phyloP scores from a whole-genome alignment of 2,113 vertebrate genomes.

The Microcebus lehilahytsara region DNA sequence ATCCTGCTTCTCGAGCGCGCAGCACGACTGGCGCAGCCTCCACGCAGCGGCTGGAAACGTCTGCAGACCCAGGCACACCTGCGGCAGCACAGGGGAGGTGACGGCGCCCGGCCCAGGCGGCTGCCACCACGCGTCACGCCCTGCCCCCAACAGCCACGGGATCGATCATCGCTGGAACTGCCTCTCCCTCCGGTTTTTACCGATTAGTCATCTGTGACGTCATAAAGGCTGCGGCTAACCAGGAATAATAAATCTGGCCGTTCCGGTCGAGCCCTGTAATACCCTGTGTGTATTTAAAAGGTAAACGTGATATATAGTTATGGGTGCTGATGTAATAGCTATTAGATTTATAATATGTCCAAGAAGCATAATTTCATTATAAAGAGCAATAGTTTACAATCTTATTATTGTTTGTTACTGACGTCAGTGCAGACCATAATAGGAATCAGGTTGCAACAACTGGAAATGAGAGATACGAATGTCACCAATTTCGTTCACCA shows the following conservation, averaged over 20 bases:
- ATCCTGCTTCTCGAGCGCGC: accelerated
- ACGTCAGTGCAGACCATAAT: conserved; percentile 80
- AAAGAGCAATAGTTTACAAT: conserved; percentile 84
- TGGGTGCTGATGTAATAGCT: conserved; percentile 85
- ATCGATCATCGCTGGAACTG: conserved; percentile 49
- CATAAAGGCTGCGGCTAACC: conserved; percentile 80
- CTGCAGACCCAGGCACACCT: neutral
- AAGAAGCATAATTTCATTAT: conserved; percentile 85
- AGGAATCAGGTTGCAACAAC: conserved; percentile 75
- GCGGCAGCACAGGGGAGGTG: neutral
- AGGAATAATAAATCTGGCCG: conserved; percentile 80
- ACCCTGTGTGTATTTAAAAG: conserved; percentile 83
- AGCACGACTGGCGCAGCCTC: accelerated
- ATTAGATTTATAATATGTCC: conserved; percentile 83
- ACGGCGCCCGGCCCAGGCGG: neutral
- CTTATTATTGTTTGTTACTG: conserved; percentile 86
- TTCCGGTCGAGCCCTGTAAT: conserved; percentile 78
- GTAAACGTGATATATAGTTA: conserved; percentile 84
- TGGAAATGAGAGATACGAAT: conserved; percentile 75
- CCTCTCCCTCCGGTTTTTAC: conserved; percentile 65
- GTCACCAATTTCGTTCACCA: conserved; percentile 57
- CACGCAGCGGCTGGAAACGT: accelerated
- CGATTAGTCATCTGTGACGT: conserved; percentile 81
- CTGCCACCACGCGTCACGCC: neutral
- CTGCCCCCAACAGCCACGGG: neutral